These are phyloP conservation scores for Tetranychus piercei DNA, from an alignment of 2,888 invertebrate genomes.

Conservation along the genomic window DNA sequence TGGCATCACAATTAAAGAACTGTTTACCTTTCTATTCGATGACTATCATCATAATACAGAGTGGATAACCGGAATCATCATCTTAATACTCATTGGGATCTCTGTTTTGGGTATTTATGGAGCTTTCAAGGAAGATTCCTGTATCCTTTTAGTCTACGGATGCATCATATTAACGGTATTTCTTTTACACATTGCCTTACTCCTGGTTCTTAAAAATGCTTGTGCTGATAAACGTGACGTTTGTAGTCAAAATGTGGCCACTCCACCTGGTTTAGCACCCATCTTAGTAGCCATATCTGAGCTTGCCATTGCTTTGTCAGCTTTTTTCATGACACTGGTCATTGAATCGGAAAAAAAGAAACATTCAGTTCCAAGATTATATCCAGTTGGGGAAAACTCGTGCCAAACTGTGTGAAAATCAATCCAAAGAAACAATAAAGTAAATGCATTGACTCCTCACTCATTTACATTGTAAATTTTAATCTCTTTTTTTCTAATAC, in stretches of 20 bases:
- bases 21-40: slow-evolving; percentile 14
- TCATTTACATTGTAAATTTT: too few species aligned
- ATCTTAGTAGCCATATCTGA: slow-evolving; percentile 18
- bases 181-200: slow-evolving; percentile 13
- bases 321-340: slow-evolving; percentile 18
- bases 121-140: slow-evolving; percentile 17
- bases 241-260: slow-evolving; percentile 16
- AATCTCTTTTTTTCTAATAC: too few species aligned
- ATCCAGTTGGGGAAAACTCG: background rate
- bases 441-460: too few species aligned
- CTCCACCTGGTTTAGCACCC: slow-evolving; percentile 18
- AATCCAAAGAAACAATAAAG: background rate
- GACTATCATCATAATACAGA: slow-evolving; percentile 6
- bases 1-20: slow-evolving; percentile 16
- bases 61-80: slow-evolving; percentile 14
- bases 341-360: slow-evolving; percentile 30
- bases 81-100: slow-evolving; percentile 10
- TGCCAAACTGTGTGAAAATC: background rate
- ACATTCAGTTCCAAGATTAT: background rate
- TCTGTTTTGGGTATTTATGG: slow-evolving; percentile 14
- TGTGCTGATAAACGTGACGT: slow-evolving; percentile 6
- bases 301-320: slow-evolving; percentile 16
- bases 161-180: slow-evolving; percentile 14
- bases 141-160: slow-evolving; percentile 16
- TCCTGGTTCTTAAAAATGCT: slow-evolving; percentile 15